Percentiles rank a stretch among this genome's conserved stretches.
Evolutionary conservation across 2,888 invertebrate genomes (phyloP).

Genomic region (Cheilosia pagana): DNA sequence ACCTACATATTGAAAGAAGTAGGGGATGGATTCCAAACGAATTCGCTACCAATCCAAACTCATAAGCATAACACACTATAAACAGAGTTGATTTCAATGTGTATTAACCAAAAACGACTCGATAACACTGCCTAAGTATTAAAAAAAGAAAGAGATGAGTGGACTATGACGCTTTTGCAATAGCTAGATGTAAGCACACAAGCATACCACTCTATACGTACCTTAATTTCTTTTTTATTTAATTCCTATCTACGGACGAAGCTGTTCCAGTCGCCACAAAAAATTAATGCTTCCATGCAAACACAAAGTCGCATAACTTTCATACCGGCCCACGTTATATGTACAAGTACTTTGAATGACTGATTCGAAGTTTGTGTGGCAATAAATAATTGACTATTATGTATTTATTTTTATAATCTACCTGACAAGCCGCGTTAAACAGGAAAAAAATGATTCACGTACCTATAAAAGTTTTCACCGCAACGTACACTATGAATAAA

Average conservation of each 20-base stretch:
- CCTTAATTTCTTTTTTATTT: constrained; percentile 39
- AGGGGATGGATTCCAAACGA: no score
- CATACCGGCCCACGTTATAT: constrained; percentile 3
- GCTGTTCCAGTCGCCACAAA: constrained; percentile 3
- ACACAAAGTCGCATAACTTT: constrained; percentile 1
- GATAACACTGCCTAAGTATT: no score
- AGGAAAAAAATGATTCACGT: not conserved
- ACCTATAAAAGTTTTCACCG: constrained; percentile 26
- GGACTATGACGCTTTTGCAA: no score
- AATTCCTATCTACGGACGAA: constrained; percentile 6
- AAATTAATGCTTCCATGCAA: not conserved
- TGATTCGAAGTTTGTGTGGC: not conserved
- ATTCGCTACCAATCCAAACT: no score
- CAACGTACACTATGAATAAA: constrained; percentile 47
- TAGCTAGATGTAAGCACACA: not conserved
- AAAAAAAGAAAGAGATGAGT: no score
- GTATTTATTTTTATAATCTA: not conserved
- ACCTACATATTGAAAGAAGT: no score
- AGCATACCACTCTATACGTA: constrained; percentile 18
- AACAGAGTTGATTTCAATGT: no score
- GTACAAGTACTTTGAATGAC: not conserved
- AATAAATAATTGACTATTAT: constrained; percentile 32
- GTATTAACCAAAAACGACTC: no score
- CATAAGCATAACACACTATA: no score
- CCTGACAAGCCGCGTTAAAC: not conserved